Evolutionary conservation across 1,140 invertebrate species (phyloP), one percentile per base, ranked within the genome.

Genomic region (Scaptomyza pallida): DNA sequence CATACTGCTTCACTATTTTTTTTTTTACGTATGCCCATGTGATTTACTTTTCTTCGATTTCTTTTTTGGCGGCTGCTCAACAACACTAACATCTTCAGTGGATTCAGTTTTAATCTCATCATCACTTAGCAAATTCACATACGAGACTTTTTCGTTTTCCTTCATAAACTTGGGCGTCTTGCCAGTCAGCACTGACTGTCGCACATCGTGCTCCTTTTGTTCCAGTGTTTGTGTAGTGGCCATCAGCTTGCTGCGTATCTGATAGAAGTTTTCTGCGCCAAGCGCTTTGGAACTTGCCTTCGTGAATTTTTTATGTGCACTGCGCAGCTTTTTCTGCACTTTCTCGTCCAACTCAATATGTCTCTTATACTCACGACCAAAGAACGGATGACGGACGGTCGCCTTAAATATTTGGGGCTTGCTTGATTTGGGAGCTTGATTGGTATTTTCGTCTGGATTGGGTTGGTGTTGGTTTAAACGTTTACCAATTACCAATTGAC

Each of bases 181-280:
- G 0, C 81, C 81, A 0, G 82, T 86, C 1, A 86, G 5, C 40
- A 88, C 81, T 1, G 81, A 81, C 9, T 86, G 73, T 0, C 82
- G 69, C 9, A 86, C 70, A 26, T 74, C 77, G n/a, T 15, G n/a
- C 30, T 86, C 81, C 55, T 86, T 86, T 13, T 86, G 52, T 9
- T 52, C 12, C 17, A 86, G 65, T 0, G 81, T 86, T 37, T 77
- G 63, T 4, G 60, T 51, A 3, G 19, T 52, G 10, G 15, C n/a
- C 30, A 62, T 2, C 43, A 85, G 10, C 12, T 44, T 47, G 2
- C 40, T 61, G 5, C 82, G 74, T 1, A 81, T 62, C 1, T 40
- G 54, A 9, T 88, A 86, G 23, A 52, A 85, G n/a, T 85, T 81
- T 0, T 19, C 47, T 0, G 54, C 62, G 10, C 15, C 16, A 0